Conservation (phyloP, 2,797 vertebrate species). For the Hoplostethus atlanticus region DNA sequence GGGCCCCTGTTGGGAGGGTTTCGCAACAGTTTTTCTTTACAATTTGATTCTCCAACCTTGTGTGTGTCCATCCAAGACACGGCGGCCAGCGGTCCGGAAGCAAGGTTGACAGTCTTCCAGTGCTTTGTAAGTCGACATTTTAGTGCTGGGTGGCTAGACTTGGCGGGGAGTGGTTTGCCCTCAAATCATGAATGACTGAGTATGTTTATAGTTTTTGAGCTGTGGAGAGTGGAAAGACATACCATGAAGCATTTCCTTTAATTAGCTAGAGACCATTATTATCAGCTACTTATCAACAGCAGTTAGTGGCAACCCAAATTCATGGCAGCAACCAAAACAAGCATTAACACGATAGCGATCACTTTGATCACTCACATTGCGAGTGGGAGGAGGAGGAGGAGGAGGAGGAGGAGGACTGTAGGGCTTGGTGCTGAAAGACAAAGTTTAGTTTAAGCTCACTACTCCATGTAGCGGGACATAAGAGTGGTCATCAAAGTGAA, state of each 20-base stretch:
- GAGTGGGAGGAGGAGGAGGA: slow-evolving; percentile 71
- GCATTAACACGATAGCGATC: slow-evolving; percentile 23
- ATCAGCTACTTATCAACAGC: slow-evolving; percentile 43
- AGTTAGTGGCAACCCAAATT: slow-evolving; percentile 37
- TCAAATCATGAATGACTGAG: slow-evolving; percentile 85
- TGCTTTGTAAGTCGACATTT: slow-evolving; percentile 5
- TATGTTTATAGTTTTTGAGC: slow-evolving; percentile 82
- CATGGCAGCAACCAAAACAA: slow-evolving; percentile 38
- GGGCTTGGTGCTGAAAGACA: slow-evolving; percentile 67
- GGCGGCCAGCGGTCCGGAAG: not conserved
- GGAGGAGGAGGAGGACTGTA: slow-evolving; percentile 65
- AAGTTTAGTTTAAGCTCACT: slow-evolving; percentile 43
- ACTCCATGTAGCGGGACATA: not conserved
- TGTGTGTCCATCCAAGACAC: slow-evolving; percentile 4
- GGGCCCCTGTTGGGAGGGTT: not conserved
- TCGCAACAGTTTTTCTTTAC: slow-evolving; percentile 8
- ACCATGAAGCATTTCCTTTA: slow-evolving; percentile 49
- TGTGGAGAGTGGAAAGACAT: slow-evolving; percentile 62
- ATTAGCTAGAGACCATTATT: slow-evolving; percentile 28
- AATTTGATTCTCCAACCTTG: not conserved
- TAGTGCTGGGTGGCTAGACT: slow-evolving; percentile 3
- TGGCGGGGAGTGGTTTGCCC: not conserved
- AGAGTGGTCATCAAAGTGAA: not conserved
- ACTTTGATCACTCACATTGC: slow-evolving; percentile 76
- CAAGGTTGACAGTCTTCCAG: not conserved